These are phyloP conservation scores for Aphis gossypii DNA, from an alignment of 1,140 invertebrate genomes.

Conservation along the genomic window DNA sequence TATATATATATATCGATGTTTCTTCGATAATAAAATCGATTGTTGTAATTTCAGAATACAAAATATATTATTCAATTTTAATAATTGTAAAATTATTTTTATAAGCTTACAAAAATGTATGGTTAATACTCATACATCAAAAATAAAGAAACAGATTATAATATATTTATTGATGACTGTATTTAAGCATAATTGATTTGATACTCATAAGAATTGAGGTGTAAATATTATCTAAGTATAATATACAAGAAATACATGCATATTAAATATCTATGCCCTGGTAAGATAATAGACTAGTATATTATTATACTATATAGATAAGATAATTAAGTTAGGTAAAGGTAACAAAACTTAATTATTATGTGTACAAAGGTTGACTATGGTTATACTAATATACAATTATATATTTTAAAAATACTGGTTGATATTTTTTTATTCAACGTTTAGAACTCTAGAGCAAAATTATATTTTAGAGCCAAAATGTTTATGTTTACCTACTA, in stretches of 20 bases:
- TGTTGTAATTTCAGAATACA: neutral
- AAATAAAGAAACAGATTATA: neutral
- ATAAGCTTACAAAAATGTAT: neutral
- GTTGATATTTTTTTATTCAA: neutral
- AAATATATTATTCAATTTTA: neutral
- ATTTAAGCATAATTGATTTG: too few relatives aligned
- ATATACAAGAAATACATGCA: neutral
- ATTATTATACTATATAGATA: neutral
- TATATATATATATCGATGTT: neutral
- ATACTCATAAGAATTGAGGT: neutral
- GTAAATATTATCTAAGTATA: neutral
- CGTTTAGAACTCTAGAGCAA: neutral
- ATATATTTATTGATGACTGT: too few relatives aligned
- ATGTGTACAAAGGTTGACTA: neutral
- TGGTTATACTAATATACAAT: neutral
- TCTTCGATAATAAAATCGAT: neutral
- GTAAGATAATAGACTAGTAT: neutral
- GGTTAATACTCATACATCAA: neutral
- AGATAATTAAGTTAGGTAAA: neutral
- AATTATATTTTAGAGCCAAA: neutral
- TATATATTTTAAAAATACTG: neutral
- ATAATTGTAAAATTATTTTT: neutral
- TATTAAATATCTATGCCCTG: neutral
- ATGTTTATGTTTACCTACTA: neutral
- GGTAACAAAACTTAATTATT: neutral